These are phyloP conservation scores for Rugalucina vietnamica DNA, from an alignment of 2,888 invertebrate species.

Conservation along the genomic window DNA sequence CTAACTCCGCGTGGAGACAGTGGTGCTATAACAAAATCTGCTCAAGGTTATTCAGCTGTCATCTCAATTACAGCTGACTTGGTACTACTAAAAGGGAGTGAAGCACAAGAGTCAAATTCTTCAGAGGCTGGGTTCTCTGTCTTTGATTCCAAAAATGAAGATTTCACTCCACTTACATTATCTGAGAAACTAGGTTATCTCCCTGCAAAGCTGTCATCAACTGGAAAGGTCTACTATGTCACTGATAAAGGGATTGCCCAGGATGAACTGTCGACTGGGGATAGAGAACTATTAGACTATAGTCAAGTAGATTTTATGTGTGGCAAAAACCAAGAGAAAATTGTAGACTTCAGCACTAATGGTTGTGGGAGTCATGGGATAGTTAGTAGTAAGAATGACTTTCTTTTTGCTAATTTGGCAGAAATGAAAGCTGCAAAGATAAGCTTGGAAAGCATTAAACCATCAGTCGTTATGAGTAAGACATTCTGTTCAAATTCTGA, in stretches of 20 bases:
- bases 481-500: constrained; percentile 21
- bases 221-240: constrained; percentile 10
- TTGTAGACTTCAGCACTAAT: constrained; percentile 7
- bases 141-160: constrained; percentile 43
- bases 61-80: constrained; percentile 35
- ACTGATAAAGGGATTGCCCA: constrained; percentile 24
- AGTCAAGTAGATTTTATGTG: constrained; percentile 35
- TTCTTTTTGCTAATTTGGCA: constrained; percentile 30
- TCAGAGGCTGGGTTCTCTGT: constrained; percentile 37
- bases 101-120: constrained; percentile 36
- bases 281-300: constrained; percentile 18
- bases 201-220: background rate
- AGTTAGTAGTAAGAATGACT: background rate
- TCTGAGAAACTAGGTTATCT: background rate
- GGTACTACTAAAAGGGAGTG: constrained; percentile 48
- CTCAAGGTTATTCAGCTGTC: constrained; percentile 50
- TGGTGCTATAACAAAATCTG: constrained; percentile 46
- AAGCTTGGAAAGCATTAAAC: constrained; percentile 21
- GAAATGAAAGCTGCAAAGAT: constrained; percentile 16
- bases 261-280: background rate
- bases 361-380: constrained; percentile 11
- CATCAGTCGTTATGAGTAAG: background rate
- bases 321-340: background rate
- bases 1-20: constrained; percentile 64
- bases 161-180: constrained; percentile 31